Conservation (phyloP, 2,888 invertebrate species). For the Caenorhabditis panamensis region DNA sequence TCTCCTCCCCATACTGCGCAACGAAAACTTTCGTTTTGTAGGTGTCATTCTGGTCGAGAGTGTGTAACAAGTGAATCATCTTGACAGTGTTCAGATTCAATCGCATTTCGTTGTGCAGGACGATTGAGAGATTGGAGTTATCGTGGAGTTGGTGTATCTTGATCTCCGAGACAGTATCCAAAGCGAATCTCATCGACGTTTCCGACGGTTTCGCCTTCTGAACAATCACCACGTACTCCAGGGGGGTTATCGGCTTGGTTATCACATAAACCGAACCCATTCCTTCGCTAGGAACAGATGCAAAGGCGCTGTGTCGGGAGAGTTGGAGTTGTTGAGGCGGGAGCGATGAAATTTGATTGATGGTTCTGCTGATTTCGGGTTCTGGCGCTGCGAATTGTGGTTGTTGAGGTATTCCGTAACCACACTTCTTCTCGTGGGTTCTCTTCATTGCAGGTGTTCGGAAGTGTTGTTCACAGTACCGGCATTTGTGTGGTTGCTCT, state of each 20-base stretch:
- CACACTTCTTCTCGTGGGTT: slow-evolving; percentile 41
- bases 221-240: slow-evolving; percentile 57
- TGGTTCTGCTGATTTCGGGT: slow-evolving; percentile 39
- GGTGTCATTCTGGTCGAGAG: not conserved
- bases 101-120: slow-evolving; percentile 53
- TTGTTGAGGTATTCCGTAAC: slow-evolving; percentile 27
- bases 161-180: slow-evolving; percentile 50
- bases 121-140: slow-evolving; percentile 40
- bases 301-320: slow-evolving; percentile 55
- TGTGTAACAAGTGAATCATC: slow-evolving; percentile 30
- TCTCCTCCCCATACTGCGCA: not conserved
- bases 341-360: slow-evolving; percentile 55
- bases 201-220: slow-evolving; percentile 38
- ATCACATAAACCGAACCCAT: too few species aligned
- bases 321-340: slow-evolving; percentile 35
- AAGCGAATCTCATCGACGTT: slow-evolving; percentile 56
- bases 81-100: slow-evolving; percentile 42
- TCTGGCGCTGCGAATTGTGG: slow-evolving; percentile 32
- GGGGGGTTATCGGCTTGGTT: slow-evolving; percentile 52
- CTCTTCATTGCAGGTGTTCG: slow-evolving; percentile 33
- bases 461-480: slow-evolving; percentile 40
- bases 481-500: slow-evolving; percentile 57
- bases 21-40: slow-evolving; percentile 23
- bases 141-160: slow-evolving; percentile 35
- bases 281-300: too few species aligned